Conservation (phyloP, 2,797 vertebrate species). For the Buphagus erythrorhynchus region DNA sequence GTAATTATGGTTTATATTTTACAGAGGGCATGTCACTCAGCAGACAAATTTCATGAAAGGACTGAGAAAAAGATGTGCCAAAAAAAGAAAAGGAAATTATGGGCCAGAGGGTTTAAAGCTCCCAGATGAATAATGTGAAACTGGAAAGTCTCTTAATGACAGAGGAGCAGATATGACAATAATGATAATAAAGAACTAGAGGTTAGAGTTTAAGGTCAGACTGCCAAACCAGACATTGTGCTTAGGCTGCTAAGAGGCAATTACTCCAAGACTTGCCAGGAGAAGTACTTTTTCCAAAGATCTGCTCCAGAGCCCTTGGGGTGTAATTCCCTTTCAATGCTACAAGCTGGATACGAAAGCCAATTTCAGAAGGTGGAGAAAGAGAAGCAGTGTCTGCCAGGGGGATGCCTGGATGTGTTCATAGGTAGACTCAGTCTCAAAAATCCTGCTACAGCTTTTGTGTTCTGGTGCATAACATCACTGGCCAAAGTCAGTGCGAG, state of each 20-base stretch:
- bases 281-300: slow-evolving; percentile 6
- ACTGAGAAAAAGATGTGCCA: slow-evolving; percentile 43
- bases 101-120: slow-evolving; percentile 58
- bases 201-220: slow-evolving; percentile 55
- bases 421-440: not conserved
- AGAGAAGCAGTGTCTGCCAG: not conserved
- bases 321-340: not conserved
- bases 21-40: slow-evolving; percentile 60
- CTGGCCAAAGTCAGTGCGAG: not conserved
- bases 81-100: slow-evolving; percentile 53
- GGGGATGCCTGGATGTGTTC: not conserved
- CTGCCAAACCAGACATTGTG: slow-evolving; percentile 27
- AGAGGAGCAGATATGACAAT: slow-evolving; percentile 48
- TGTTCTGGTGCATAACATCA: not conserved
- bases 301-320: not conserved
- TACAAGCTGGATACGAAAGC: not conserved
- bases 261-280: slow-evolving; percentile 16
- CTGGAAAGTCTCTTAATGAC: slow-evolving; percentile 49
- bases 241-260: slow-evolving; percentile 30
- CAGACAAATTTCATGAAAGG: slow-evolving; percentile 57
- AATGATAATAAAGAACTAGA: slow-evolving; percentile 28
- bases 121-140: slow-evolving; percentile 44
- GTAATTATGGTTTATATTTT: slow-evolving; percentile 60
- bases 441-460: not conserved
- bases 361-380: not conserved